Evolutionary conservation across 1,140 invertebrate species (phyloP).

Genomic region (Drosophila bipectinata): DNA sequence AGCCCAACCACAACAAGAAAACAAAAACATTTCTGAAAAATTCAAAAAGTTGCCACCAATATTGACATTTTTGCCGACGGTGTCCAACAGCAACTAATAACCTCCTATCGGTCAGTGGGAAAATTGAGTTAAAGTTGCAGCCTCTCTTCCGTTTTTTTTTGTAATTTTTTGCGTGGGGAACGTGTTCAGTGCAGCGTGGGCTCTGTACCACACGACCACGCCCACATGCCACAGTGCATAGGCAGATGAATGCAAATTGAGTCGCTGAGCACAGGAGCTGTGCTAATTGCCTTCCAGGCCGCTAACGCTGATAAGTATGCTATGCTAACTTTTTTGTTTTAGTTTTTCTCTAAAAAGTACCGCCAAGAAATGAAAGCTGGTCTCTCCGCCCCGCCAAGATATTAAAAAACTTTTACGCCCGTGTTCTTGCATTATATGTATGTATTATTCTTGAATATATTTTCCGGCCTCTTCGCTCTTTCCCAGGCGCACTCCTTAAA

Average conservation of each 20-base stretch:
- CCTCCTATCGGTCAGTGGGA: conserved; percentile 4
- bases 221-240: conserved; percentile 4
- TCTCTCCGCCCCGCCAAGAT: conserved; percentile 10
- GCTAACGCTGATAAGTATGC: conserved; percentile 42
- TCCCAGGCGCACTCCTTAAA: conserved; percentile 28
- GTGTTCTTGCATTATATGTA: not conserved
- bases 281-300: conserved; percentile 26
- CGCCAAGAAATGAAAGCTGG: not conserved
- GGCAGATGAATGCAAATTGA: conserved; percentile 11
- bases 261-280: not conserved
- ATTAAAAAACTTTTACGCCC: conserved; percentile 54
- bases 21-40: not conserved
- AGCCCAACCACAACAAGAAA: not conserved
- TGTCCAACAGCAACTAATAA: conserved; percentile 5
- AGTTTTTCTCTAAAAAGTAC: conserved; percentile 11
- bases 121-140: conserved; percentile 34
- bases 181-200: not conserved
- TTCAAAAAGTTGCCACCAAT: not conserved
- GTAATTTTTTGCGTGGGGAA: conserved; percentile 6
- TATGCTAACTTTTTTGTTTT: conserved; percentile 25
- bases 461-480: conserved; percentile 4
- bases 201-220: not conserved
- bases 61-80: not conserved
- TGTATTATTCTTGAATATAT: conserved; percentile 2
- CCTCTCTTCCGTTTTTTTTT: not conserved